Evolutionary conservation across 2,888 invertebrate species (phyloP).

Genomic region (Norana najaformis): DNA sequence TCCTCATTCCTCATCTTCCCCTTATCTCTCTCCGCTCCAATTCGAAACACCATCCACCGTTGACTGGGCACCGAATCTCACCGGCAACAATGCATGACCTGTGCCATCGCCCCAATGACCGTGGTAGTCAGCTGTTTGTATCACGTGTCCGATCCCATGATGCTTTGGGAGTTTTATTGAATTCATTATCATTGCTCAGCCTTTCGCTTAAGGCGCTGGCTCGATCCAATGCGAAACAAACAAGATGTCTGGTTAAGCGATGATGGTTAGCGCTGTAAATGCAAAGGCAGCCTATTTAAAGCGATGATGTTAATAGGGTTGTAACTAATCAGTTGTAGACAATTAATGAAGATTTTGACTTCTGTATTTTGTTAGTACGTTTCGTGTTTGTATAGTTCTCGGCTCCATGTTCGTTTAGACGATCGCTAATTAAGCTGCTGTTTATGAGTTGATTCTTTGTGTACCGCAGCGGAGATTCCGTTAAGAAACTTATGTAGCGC

Average conservation of each 20-base stretch:
- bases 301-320: conserved; percentile 13
- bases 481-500: neutral
- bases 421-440: neutral
- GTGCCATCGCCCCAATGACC: too few relatives aligned
- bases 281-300: conserved; percentile 5
- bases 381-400: neutral
- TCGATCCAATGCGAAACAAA: neutral
- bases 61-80: too few relatives aligned
- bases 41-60: too few relatives aligned
- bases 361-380: conserved; percentile 3
- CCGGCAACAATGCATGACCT: too few relatives aligned
- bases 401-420: neutral
- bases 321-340: conserved; percentile 7
- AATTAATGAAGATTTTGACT: conserved; percentile 13
- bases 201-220: neutral
- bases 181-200: neutral
- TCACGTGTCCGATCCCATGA: neutral
- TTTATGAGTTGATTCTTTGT: neutral
- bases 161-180: neutral
- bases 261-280: neutral
- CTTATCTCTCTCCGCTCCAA: too few relatives aligned
- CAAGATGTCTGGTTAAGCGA: neutral
- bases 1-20: neutral
- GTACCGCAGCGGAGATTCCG: neutral
- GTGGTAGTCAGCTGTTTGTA: neutral